Base-by-base conservation (phyloP, 2,888 invertebrate genomes). In the Alsophila aescularia region DNA sequence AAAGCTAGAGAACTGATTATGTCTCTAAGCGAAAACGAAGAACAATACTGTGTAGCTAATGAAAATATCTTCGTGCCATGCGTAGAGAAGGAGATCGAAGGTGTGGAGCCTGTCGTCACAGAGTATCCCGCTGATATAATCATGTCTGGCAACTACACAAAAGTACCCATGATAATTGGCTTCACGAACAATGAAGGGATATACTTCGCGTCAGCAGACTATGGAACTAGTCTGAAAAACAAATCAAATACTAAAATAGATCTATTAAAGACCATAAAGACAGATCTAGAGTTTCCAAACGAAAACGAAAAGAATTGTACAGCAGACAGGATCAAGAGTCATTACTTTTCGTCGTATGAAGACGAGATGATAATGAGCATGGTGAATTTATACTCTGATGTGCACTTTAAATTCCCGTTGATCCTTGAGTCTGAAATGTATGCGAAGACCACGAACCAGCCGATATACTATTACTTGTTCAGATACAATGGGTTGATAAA, bases 131-230 rank as follows among this genome's bases (percentile, higher is more conserved):
- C 76, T 1, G 75, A 83, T 7, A 70, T 87, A 5, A 83, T 91
- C 12, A 66, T 61, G 35, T 75, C 86, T 0, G 85, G 87, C 0
- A 85, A 90, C 52, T 91, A 88, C 45, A 83, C 81, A 0, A 88
- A 88, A 70, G 73, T 91, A 5, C 91, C 91, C 0, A 86, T 90
- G 84, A 88, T 91, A 27, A 84, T 90, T 13, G 90, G 91, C 0
- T 83, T 79, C 47, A 91, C 87, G 12, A 83, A 89, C 57, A 83
- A 79, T 15, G 91, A 91, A 73, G 91, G 90, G 0, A 82, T 89
- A 36, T 87, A 81, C 57, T 90, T 90, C 45, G 85, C 83, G 0
- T 70, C 80, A 66, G 75, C 79, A 60, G 84, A 89, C 61, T 87
- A 82, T 54, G 90, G 90, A 0, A 82, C 62, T 0, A 83, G 75